Conservation (phyloP, 2,113 vertebrate genomes). For the Scomber scombrus region DNA sequence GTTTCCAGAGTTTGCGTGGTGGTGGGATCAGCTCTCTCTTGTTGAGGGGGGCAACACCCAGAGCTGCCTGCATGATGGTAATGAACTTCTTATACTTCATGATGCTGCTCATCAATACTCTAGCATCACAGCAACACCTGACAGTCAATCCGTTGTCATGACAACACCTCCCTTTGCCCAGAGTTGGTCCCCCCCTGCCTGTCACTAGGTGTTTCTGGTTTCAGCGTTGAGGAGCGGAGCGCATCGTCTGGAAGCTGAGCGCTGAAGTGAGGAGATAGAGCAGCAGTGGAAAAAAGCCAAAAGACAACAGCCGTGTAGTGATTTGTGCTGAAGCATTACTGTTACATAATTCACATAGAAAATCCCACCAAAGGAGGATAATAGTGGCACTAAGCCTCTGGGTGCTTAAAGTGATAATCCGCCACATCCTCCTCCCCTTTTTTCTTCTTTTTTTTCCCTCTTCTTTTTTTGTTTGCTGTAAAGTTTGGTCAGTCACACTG, state of each 20-base stretch:
- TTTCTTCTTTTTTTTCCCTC: background rate
- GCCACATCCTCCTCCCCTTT: slow-evolving; percentile 1
- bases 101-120: slow-evolving; percentile 38
- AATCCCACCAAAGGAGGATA: slow-evolving; percentile 84
- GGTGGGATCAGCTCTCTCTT: slow-evolving; percentile 92
- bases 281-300: slow-evolving; percentile 2
- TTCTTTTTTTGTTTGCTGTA: background rate
- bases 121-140: background rate
- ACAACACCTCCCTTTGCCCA: background rate
- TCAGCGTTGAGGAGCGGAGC: background rate
- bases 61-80: slow-evolving; percentile 89
- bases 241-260: background rate
- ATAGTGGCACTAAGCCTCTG: slow-evolving; percentile 86
- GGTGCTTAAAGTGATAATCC: slow-evolving; percentile 60
- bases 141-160: slow-evolving; percentile 16
- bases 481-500: background rate
- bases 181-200: background rate
- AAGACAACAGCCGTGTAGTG: slow-evolving; percentile 50
- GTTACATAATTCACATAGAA: slow-evolving; percentile 88
- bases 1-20: slow-evolving; percentile 90
- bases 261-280: slow-evolving; percentile 16
- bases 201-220: slow-evolving; percentile 7
- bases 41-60: slow-evolving; percentile 93
- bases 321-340: slow-evolving; percentile 79
- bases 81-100: slow-evolving; percentile 96